These are phyloP conservation scores for Endomychus coccineus DNA, from an alignment of 2,888 invertebrate species.

Conservation along the genomic window DNA sequence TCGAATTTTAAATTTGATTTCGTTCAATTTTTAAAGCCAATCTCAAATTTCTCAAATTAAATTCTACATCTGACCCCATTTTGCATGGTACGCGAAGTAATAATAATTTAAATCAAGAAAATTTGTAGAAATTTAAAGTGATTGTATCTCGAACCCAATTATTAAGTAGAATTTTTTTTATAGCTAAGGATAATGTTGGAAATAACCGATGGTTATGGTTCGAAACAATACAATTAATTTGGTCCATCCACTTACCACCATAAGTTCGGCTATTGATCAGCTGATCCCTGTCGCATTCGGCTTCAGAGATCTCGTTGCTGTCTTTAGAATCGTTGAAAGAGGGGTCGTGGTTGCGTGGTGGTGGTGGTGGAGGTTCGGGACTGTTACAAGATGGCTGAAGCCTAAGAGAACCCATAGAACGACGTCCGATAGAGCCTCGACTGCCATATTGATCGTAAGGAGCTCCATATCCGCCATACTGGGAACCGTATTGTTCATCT, in stretches of 20 bases:
- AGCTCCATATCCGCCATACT: conserved; percentile 70
- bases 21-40: too few relatives aligned
- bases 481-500: conserved; percentile 86
- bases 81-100: too few relatives aligned
- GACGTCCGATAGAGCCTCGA: conserved; percentile 67
- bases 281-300: conserved; percentile 83
- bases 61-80: too few relatives aligned
- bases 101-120: too few relatives aligned
- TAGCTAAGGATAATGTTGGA: too few relatives aligned
- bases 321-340: conserved; percentile 90
- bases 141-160: too few relatives aligned
- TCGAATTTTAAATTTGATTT: conserved; percentile 10
- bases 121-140: too few relatives aligned
- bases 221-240: too few relatives aligned
- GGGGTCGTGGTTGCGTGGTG: conserved; percentile 74
- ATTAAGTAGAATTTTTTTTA: too few relatives aligned
- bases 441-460: conserved; percentile 88
- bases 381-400: conserved; percentile 52
- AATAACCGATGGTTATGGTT: too few relatives aligned
- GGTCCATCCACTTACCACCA: conserved; percentile 75
- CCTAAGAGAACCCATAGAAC: conserved; percentile 47
- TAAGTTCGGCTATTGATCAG: conserved; percentile 71
- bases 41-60: too few relatives aligned
- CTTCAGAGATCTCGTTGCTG: conserved; percentile 90
- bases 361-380: conserved; percentile 63